Base-by-base conservation (phyloP, 2,888 invertebrate species). In the Tuta absoluta region DNA sequence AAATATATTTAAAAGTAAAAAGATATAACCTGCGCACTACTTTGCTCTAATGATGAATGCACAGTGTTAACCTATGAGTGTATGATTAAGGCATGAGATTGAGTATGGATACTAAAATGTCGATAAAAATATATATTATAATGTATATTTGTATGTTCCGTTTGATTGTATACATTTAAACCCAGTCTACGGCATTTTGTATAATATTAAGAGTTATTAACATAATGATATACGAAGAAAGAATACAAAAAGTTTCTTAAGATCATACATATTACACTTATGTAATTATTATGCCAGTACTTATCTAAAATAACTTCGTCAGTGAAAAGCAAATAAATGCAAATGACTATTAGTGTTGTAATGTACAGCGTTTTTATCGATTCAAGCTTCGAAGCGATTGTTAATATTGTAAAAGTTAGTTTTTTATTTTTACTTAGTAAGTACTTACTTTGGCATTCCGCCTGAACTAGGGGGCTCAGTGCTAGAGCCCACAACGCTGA, bases 361-460 rank as follows among this genome's bases (percentile, higher is more conserved):
- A 37, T 23, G 56, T 60, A 60, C 60, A 60, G 58, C 58, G 10
- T 19, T 58, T 45, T 56, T 56, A 33, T 33, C 17, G 56, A 28
- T 63, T 65, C 71, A 82, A 84, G 82, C 82, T 72, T 75, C 75
- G 70, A 82, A 83, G 82, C 81, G 45, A 74, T 66, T 70, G 73
- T 41, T 51, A 19, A 11, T 53, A 23, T 75, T 72, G 65, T 73
- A 69, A 24, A 60, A 45, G 12, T 60, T 51, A 21, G n/a, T 48
- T 38, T n/a, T 49, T 19, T 62, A 51, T 38, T 62, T 53, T 62
- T 53, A 45, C 10, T 23, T 70, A 69, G 71, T 69, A 66, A 73
- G 74, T 91, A 92, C 92, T 92, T 86, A 92, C 92, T 91, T 78
- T 92, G 92, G 87, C 92, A 92, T 88, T 92, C 91, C 79, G 92